phyloP scores from a whole-genome alignment of 2,888 invertebrate genomes.

The Drosophila mettleri region DNA sequence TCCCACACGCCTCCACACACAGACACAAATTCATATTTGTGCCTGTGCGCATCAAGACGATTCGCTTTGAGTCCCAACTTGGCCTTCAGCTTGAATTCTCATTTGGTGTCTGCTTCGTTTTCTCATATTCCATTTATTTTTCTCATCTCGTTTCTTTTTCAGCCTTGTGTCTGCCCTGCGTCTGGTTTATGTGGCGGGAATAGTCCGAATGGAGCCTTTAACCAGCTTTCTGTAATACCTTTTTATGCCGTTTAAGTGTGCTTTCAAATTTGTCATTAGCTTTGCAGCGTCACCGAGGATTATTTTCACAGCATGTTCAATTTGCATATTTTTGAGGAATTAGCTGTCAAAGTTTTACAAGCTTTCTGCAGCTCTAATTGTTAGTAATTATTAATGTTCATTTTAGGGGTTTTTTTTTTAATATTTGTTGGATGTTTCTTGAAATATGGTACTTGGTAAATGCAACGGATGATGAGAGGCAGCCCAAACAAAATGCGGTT shows the following conservation, averaged over 20 bases:
- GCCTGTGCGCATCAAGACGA: constrained; percentile 7
- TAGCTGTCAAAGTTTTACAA: neutral
- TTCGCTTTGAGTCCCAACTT: constrained; percentile 27
- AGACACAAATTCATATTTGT: constrained; percentile 9
- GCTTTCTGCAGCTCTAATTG: neutral
- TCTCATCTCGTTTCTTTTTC: constrained; percentile 40
- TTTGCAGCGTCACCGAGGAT: constrained; percentile 35
- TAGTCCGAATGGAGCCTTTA: constrained; percentile 14
- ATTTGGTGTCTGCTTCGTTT: constrained; percentile 25
- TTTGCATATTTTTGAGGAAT: constrained; percentile 33
- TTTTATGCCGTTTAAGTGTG: constrained; percentile 44
- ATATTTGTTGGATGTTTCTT: no score
- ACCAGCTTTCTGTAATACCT: constrained; percentile 40
- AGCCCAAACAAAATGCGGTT: no score
- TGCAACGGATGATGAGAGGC: no score
- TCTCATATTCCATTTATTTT: constrained; percentile 65
- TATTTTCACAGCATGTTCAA: constrained; percentile 23
- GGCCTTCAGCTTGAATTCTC: constrained; percentile 37
- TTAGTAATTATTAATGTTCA: neutral
- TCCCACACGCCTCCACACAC: constrained; percentile 13
- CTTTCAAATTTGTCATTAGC: constrained; percentile 50
- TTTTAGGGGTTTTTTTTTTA: neutral
- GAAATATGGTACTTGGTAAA: no score
- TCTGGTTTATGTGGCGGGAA: constrained; percentile 12
- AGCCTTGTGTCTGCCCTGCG: constrained; percentile 13